phyloP scores from a whole-genome alignment of 2,888 invertebrate genomes.

The Pristionchus japonicus region DNA sequence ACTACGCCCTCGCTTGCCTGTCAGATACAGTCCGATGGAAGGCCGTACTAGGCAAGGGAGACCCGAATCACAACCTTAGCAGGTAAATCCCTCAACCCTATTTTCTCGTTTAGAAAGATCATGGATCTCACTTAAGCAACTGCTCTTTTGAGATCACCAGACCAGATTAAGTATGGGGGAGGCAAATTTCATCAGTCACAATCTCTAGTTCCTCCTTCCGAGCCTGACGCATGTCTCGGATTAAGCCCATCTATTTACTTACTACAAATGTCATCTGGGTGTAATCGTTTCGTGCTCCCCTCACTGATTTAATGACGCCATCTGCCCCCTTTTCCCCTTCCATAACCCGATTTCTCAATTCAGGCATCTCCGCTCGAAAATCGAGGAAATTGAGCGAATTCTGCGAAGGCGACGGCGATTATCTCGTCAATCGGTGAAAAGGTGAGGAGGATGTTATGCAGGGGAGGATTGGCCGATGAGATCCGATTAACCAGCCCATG shows the following conservation, averaged over 20 bases:
- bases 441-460: constrained; percentile 7
- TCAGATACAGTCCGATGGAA: constrained; percentile 1
- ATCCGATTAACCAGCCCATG: neutral
- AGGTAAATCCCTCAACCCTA: neutral
- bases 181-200: neutral
- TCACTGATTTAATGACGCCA: neutral
- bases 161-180: neutral
- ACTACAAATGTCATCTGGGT: neutral
- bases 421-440: constrained; percentile 8
- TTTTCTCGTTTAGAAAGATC: neutral
- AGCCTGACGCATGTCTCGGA: neutral
- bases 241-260: constrained; percentile 7
- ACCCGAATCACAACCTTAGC: neutral
- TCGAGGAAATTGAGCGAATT: neutral
- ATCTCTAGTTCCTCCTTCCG: neutral
- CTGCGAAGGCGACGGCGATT: neutral
- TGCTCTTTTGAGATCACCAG: neutral
- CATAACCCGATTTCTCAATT: constrained; percentile 3
- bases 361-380: constrained; percentile 17
- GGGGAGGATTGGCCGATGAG: neutral
- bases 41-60: neutral
- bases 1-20: neutral
- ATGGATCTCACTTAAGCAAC: neutral
- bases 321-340: neutral
- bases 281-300: neutral